phyloP scores from a whole-genome alignment of 1,140 invertebrate species.

The Anagrus nilaparvatae region DNA sequence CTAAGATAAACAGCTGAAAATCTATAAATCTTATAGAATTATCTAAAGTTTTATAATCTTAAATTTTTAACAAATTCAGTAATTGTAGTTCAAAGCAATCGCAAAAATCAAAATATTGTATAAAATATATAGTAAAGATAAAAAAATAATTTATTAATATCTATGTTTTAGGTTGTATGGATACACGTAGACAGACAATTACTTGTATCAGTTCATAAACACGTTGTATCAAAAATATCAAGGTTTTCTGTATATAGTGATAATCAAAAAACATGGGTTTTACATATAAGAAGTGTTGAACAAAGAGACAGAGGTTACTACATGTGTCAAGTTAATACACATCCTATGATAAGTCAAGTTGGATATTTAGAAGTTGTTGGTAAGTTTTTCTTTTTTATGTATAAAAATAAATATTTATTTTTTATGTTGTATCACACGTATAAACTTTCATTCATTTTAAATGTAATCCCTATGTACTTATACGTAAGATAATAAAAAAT shows the following conservation, averaged over 20 bases:
- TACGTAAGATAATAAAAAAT: no score
- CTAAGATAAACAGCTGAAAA: no score
- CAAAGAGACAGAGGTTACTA: constrained; percentile 83
- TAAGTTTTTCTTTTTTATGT: constrained; percentile 43
- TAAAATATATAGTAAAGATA: no score
- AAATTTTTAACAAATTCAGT: no score
- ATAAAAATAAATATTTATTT: background rate
- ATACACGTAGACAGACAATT: constrained; percentile 90
- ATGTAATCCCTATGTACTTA: no score
- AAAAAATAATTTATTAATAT: no score
- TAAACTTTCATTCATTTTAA: no score
- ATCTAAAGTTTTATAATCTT: no score
- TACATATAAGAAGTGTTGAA: constrained; percentile 79
- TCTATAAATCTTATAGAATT: no score
- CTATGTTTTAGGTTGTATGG: constrained; percentile 79
- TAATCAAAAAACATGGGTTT: constrained; percentile 82
- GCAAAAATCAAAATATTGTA: no score
- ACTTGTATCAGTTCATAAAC: constrained; percentile 83
- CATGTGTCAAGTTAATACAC: constrained; percentile 92
- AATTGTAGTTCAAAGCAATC: no score
- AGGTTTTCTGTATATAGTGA: constrained; percentile 82
- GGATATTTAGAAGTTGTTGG: constrained; percentile 90
- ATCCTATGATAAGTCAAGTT: constrained; percentile 90
- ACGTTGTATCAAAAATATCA: constrained; percentile 78
- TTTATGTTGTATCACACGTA: constrained; percentile 7